phyloP scores from a whole-genome alignment of 2,888 invertebrate genomes.

The Physocephala rufipes region DNA sequence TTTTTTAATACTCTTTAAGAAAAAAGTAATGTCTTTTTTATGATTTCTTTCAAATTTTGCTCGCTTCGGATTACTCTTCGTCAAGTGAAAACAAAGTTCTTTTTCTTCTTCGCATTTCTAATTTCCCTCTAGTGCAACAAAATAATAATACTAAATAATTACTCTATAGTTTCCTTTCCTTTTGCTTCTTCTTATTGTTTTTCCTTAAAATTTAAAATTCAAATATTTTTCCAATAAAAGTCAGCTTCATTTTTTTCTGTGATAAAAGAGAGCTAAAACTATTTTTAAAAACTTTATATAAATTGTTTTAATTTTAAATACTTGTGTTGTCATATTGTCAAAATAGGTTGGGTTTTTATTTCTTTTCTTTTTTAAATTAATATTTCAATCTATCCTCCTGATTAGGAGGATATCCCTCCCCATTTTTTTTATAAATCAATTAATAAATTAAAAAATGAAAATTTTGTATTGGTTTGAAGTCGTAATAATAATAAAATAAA shows the following conservation, averaged over 20 bases:
- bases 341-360: conserved; percentile 20
- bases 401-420: no score
- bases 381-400: conserved; percentile 14
- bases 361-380: conserved; percentile 29
- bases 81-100: background rate
- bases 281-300: conserved; percentile 28
- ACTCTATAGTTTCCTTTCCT: conserved; percentile 24
- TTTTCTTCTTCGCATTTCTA: background rate
- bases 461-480: no score
- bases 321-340: no score
- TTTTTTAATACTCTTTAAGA: conserved; percentile 5
- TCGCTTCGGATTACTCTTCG: background rate
- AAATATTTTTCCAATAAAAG: no score
- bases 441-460: no score
- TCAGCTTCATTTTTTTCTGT: no score
- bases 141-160: conserved; percentile 36
- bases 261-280: no score
- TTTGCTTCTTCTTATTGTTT: conserved; percentile 23
- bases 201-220: background rate
- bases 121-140: conserved; percentile 19
- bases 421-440: no score
- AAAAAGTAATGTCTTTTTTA: conserved; percentile 13
- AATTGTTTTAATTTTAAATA: conserved; percentile 11
- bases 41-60: conserved; percentile 5
- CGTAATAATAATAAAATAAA: conserved; percentile 31